Evolutionary conservation across 1,140 invertebrate genomes (phyloP).

Genomic region (Thalassaphorura encarpata): DNA sequence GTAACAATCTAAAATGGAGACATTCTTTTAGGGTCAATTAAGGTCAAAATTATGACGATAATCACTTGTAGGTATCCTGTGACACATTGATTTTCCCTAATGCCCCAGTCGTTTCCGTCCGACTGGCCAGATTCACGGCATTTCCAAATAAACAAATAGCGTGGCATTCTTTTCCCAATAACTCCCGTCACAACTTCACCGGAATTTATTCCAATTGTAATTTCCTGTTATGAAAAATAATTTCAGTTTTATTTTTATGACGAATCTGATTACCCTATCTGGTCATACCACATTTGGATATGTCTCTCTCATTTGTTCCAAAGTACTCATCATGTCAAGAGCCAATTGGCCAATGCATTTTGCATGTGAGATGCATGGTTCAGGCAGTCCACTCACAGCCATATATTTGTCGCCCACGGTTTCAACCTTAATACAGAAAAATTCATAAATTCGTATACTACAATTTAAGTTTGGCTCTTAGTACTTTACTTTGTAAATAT

Average conservation of each 20-base stretch:
- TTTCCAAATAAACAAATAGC: slow-evolving; percentile 97
- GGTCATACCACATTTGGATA: slow-evolving; percentile 68
- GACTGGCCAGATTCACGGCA: slow-evolving; percentile 88
- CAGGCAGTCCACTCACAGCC: slow-evolving; percentile 93
- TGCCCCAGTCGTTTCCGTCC: slow-evolving; percentile 88
- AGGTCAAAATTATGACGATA: too few species aligned
- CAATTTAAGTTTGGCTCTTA: background rate
- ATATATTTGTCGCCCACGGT: slow-evolving; percentile 99
- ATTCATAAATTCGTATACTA: slow-evolving; percentile 7
- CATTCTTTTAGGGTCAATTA: background rate
- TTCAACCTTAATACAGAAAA: slow-evolving; percentile 77
- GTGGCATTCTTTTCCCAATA: slow-evolving; percentile 90
- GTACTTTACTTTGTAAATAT: slow-evolving; percentile 81
- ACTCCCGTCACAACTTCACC: slow-evolving; percentile 94
- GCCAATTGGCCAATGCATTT: slow-evolving; percentile 84
- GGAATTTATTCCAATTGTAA: slow-evolving; percentile 92
- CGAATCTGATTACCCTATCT: background rate
- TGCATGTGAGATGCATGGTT: slow-evolving; percentile 80
- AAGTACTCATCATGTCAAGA: slow-evolving; percentile 91
- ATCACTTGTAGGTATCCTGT: slow-evolving; percentile 82
- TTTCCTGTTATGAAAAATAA: slow-evolving; percentile 52
- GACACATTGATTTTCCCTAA: slow-evolving; percentile 88
- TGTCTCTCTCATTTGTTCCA: slow-evolving; percentile 72
- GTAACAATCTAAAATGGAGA: slow-evolving; percentile 52
- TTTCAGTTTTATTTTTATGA: background rate